These are phyloP conservation scores for Ictalurus punctatus DNA, from an alignment of 2,113 vertebrate genomes.

Conservation along the genomic window DNA sequence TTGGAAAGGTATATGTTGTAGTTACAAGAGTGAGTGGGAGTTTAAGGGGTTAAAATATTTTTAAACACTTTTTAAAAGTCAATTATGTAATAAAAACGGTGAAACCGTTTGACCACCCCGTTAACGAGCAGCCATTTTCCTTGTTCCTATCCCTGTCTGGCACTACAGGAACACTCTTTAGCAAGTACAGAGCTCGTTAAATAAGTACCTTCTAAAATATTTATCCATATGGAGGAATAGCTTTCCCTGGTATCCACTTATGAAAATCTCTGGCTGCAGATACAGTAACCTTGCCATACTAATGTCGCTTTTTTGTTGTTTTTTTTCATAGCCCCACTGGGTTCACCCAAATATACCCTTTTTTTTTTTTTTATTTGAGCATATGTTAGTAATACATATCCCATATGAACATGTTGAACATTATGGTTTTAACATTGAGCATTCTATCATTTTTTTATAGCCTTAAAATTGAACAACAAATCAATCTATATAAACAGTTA, in stretches of 20 bases:
- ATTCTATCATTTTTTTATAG: background rate
- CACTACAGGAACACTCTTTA: constrained; percentile 39
- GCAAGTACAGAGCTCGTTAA: constrained; percentile 48
- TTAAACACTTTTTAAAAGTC: constrained; percentile 39
- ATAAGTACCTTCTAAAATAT: constrained; percentile 42
- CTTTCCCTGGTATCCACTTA: constrained; percentile 58
- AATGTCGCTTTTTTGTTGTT: constrained; percentile 43
- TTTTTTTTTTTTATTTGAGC: constrained; percentile 47
- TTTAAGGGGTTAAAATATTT: background rate
- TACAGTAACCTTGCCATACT: constrained; percentile 57
- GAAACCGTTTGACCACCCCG: constrained; percentile 30
- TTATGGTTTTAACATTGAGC: constrained; percentile 44
- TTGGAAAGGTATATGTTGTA: background rate
- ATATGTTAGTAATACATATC: constrained; percentile 59
- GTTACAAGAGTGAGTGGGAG: background rate
- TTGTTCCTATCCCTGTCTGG: constrained; percentile 33
- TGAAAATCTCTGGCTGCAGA: constrained; percentile 56
- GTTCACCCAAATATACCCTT: constrained; percentile 59
- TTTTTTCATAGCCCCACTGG: constrained; percentile 63
- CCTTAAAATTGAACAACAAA: background rate
- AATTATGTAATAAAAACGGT: constrained; percentile 39
- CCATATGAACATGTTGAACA: constrained; percentile 53
- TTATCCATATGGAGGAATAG: constrained; percentile 55
- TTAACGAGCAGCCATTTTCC: constrained; percentile 40
- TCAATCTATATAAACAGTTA: background rate